Evolutionary conservation across 2,888 invertebrate genomes (phyloP).

Genomic region (Ptilodon capucinus): DNA sequence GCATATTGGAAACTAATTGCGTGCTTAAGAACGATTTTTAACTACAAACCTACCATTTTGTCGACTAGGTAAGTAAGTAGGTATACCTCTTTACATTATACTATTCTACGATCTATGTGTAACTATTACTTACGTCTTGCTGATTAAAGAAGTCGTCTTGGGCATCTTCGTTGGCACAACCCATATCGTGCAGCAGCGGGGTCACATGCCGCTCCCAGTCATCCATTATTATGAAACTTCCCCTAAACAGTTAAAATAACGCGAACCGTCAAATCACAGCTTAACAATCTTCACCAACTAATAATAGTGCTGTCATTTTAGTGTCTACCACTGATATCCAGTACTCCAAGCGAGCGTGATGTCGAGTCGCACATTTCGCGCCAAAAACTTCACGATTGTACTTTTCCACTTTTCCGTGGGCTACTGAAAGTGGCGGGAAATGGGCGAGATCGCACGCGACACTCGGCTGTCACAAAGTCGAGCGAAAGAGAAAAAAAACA

Average conservation of each 20-base stretch:
- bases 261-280: conserved; percentile 59
- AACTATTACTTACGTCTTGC: conserved; percentile 79
- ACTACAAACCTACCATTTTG: no score
- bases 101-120: conserved; percentile 6
- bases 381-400: conserved; percentile 66
- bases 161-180: conserved; percentile 77
- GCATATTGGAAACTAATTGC: no score
- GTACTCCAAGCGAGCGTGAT: conserved; percentile 35
- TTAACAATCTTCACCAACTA: conserved; percentile 62
- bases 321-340: conserved; percentile 50
- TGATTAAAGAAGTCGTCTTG: conserved; percentile 83
- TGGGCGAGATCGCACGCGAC: conserved; percentile 70
- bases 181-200: conserved; percentile 83
- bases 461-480: conserved; percentile 69
- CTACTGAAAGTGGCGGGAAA: conserved; percentile 70
- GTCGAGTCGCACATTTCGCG: conserved; percentile 65
- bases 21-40: no score
- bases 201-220: conserved; percentile 84
- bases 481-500: conserved; percentile 76
- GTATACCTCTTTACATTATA: background rate
- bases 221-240: conserved; percentile 71
- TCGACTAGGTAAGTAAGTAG: no score
- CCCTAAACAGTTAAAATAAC: conserved; percentile 45
- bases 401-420: conserved; percentile 53
- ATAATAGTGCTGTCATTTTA: conserved; percentile 54